These are phyloP conservation scores for Calcarius lapponicus DNA, from an alignment of 2,797 vertebrate species.

Conservation along the genomic window DNA sequence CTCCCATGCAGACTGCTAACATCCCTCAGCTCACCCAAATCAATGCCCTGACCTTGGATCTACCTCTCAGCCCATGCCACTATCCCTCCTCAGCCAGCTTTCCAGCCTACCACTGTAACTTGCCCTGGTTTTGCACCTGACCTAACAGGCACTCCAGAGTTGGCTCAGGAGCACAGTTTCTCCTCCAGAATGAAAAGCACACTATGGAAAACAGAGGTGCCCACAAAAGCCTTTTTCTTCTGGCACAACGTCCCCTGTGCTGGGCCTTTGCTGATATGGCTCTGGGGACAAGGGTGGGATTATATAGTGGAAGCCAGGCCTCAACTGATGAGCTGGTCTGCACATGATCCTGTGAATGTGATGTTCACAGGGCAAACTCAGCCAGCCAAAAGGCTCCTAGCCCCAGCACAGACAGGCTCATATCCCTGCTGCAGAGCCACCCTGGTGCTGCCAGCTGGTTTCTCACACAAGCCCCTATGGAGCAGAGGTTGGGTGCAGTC, in stretches of 20 bases:
- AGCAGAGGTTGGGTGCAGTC: neutral
- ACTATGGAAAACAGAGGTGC: neutral
- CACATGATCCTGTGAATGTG: neutral
- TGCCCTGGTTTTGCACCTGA: fast-evolving
- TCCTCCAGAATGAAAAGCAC: neutral
- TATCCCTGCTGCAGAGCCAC: neutral
- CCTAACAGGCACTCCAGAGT: neutral
- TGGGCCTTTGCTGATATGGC: neutral
- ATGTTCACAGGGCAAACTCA: neutral
- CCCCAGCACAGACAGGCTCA: fast-evolving
- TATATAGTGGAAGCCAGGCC: neutral
- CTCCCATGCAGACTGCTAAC: neutral
- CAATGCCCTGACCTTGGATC: neutral
- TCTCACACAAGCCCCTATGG: fast-evolving
- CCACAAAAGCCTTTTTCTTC: neutral
- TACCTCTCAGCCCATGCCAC: neutral
- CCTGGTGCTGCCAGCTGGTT: neutral
- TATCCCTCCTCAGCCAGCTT: neutral
- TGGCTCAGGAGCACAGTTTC: neutral
- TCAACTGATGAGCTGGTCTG: neutral
- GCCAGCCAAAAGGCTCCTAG: neutral
- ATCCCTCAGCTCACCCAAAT: neutral
- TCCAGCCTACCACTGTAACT: neutral
- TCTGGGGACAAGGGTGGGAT: neutral
- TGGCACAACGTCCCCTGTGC: neutral